Evolutionary conservation across 2,888 invertebrate species (phyloP).

Genomic region (Oxyteleia sp.): DNA sequence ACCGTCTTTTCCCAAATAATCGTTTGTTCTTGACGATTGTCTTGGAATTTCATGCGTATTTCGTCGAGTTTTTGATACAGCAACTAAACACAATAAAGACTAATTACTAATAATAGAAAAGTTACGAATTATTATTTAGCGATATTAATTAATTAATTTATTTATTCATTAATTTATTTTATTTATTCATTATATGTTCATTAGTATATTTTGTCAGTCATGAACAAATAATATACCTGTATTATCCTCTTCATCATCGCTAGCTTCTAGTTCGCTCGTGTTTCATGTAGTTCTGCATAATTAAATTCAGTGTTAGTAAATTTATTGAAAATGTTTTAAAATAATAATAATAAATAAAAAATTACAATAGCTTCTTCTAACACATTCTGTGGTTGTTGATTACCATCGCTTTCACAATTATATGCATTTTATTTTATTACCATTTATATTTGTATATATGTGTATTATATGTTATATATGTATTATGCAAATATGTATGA

Average conservation of each 20-base stretch:
- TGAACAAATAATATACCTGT: background rate
- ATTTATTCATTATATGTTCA: no score
- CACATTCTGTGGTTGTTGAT: background rate
- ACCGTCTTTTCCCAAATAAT: constrained; percentile 2
- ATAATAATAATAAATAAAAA: background rate
- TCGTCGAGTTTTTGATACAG: background rate
- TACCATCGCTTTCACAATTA: background rate
- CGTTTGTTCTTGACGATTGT: background rate
- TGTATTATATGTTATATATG: no score
- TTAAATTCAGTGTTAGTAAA: background rate
- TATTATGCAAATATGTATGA: no score
- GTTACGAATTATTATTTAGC: background rate
- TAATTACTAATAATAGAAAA: constrained; percentile 1
- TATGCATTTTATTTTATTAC: background rate
- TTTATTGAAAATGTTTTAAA: background rate
- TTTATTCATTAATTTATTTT: background rate
- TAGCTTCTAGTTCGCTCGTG: background rate
- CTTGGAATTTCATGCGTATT: background rate
- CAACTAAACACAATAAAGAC: background rate
- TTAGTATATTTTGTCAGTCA: background rate
- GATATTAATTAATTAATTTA: background rate
- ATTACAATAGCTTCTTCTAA: background rate
- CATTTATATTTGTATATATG: background rate
- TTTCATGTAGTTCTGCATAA: background rate
- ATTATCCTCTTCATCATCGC: background rate